Conservation (phyloP, 1,140 invertebrate genomes). For the Vanessa tameamea region DNA sequence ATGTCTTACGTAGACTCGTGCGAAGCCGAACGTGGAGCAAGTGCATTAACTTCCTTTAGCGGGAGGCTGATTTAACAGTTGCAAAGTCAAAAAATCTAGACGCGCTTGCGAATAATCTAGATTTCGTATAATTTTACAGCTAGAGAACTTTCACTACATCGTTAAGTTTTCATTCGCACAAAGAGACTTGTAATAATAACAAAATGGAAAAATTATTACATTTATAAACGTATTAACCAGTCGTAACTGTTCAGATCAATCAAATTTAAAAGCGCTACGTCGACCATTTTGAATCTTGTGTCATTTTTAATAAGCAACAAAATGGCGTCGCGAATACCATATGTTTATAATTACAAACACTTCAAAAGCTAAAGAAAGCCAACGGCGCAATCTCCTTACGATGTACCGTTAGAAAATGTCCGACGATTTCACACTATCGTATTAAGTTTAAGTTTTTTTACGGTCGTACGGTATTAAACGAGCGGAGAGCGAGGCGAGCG, state of each 20-base stretch:
- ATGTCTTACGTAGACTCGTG: too few relatives aligned
- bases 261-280: not conserved
- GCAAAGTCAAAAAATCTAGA: too few relatives aligned
- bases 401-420: constrained; percentile 54
- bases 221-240: constrained; percentile 12
- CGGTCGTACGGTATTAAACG: constrained; percentile 33
- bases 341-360: constrained; percentile 22
- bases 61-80: too few relatives aligned
- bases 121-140: not conserved
- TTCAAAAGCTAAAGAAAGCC: constrained; percentile 49
- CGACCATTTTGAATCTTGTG: constrained; percentile 13
- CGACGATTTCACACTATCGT: constrained; percentile 57
- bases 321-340: not conserved
- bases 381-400: constrained; percentile 46
- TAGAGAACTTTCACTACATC: not conserved
- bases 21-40: too few relatives aligned
- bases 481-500: constrained; percentile 34
- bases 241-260: constrained; percentile 23
- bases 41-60: too few relatives aligned
- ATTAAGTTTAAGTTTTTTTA: constrained; percentile 40
- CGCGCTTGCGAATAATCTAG: too few relatives aligned
- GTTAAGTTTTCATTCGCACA: not conserved
- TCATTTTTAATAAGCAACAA: constrained; percentile 18
- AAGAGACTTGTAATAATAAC: not conserved
- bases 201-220: constrained; percentile 2